phyloP scores from a whole-genome alignment of 2,797 vertebrate genomes.

The Pseudochromis fuscus region DNA sequence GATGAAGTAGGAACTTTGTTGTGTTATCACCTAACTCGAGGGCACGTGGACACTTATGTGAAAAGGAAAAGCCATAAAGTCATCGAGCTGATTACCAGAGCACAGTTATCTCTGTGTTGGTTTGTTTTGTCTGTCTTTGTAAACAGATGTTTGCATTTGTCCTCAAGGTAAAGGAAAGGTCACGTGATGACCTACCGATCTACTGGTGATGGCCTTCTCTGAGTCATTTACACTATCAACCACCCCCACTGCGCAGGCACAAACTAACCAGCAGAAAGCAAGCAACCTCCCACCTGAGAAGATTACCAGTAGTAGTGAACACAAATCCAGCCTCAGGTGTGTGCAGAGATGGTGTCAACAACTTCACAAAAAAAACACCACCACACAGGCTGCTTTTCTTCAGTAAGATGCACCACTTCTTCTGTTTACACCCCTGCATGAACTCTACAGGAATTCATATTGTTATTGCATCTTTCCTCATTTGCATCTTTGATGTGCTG shows the following conservation, averaged over 20 bases:
- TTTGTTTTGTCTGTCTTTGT: not conserved
- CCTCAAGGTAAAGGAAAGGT: not conserved
- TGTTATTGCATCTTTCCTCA: too few species aligned
- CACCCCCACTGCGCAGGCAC: not conserved
- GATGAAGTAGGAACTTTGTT: not conserved
- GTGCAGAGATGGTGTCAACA: not conserved
- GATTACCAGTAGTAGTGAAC: not conserved
- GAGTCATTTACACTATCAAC: not conserved
- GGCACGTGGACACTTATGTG: too few species aligned
- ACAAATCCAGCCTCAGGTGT: slow-evolving; percentile 3
- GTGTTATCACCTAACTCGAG: slow-evolving; percentile 1
- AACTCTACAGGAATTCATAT: not conserved
- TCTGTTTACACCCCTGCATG: too few species aligned
- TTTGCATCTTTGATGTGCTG: too few species aligned
- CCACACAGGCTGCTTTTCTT: not conserved
- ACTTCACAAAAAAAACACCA: not conserved
- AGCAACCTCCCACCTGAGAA: slow-evolving; percentile 3
- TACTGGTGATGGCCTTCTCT: not conserved
- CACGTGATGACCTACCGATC: not conserved
- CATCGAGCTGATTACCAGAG: not conserved
- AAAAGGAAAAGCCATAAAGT: not conserved
- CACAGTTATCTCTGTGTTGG: too few species aligned
- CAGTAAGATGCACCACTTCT: too few species aligned
- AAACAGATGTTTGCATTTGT: slow-evolving; percentile 1
- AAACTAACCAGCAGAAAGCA: not conserved